Evolutionary conservation across 1,140 invertebrate genomes (phyloP).

Genomic region (Drosophila quadrilineata): DNA sequence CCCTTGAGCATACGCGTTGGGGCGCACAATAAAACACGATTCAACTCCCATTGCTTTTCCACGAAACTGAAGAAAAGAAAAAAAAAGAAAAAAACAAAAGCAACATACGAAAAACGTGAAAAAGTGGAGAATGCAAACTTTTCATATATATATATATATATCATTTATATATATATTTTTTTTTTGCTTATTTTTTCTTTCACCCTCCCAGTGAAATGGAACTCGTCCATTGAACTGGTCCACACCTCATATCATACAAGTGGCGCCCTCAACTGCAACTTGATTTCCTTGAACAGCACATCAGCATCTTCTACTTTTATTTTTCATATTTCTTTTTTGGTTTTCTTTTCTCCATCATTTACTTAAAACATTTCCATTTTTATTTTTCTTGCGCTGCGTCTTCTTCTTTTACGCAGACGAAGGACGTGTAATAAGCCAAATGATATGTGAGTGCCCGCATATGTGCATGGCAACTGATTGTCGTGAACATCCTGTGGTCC

Average conservation of each 20-base stretch:
- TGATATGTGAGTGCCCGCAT: no score
- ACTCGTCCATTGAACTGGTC: constrained; percentile 61
- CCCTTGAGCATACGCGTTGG: constrained; percentile 8
- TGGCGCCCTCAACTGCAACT: background rate
- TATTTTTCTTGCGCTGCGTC: no score
- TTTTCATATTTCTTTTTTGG: background rate
- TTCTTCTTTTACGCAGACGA: no score
- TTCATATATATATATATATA: no score
- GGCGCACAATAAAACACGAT: constrained; percentile 21
- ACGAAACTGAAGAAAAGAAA: background rate
- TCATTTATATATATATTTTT: no score
- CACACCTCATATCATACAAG: no score
- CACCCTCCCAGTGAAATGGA: constrained; percentile 44
- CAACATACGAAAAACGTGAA: no score
- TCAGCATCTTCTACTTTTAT: background rate
- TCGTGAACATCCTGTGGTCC: no score
- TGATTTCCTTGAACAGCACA: no score
- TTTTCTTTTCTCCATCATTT: constrained; percentile 38
- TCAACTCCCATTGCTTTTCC: background rate
- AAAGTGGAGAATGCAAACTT: no score
- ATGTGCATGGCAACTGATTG: no score
- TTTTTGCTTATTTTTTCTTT: background rate
- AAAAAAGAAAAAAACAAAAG: constrained; percentile 14
- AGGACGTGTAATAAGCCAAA: no score
- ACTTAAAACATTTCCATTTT: constrained; percentile 51